Percentiles rank a stretch among this genome's conserved stretches.
Conservation (phyloP, 2,113 vertebrate genomes). For the Xenopus laevis region DNA sequence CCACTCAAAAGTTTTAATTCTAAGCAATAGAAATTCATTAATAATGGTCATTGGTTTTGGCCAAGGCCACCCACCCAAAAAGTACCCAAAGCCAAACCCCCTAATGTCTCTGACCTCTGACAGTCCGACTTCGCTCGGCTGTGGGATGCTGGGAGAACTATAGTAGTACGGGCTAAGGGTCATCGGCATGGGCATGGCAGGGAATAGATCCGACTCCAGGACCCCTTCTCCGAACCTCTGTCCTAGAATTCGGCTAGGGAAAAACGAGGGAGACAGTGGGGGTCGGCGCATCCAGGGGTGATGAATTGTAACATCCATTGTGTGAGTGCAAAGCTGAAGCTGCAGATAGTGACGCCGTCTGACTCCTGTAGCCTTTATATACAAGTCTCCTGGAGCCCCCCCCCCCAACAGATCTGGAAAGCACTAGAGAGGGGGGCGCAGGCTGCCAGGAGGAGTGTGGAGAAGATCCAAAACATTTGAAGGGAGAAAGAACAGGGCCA, state of each 20-base stretch:
- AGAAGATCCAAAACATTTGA: constrained; percentile 10
- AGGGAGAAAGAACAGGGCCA: background rate
- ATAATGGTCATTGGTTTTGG: too few species aligned
- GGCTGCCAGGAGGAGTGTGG: background rate
- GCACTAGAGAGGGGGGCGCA: constrained; percentile 4
- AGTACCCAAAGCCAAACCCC: background rate
- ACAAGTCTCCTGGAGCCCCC: background rate
- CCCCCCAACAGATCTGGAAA: background rate
- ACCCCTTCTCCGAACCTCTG: constrained; percentile 64
- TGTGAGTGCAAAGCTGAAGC: background rate
- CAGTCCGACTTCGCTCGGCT: constrained; percentile 47
- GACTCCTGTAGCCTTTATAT: background rate
- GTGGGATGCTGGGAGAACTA: constrained; percentile 52
- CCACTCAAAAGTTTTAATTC: too few species aligned
- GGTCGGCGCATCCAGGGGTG: constrained; percentile 40
- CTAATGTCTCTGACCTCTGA: constrained; percentile 18
- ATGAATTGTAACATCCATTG: constrained; percentile 39
- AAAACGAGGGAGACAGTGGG: constrained; percentile 1
- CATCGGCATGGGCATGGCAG: constrained; percentile 43
- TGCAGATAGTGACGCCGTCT: background rate
- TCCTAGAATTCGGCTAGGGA: constrained; percentile 56
- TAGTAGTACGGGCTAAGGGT: constrained; percentile 53
- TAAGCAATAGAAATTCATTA: too few species aligned
- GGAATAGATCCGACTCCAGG: constrained; percentile 56
- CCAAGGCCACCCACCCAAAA: too few species aligned